Percentiles rank a stretch among this genome's conserved stretches.
phyloP scores from a whole-genome alignment of 2,888 invertebrate genomes.

The Yponomeuta malinellus region DNA sequence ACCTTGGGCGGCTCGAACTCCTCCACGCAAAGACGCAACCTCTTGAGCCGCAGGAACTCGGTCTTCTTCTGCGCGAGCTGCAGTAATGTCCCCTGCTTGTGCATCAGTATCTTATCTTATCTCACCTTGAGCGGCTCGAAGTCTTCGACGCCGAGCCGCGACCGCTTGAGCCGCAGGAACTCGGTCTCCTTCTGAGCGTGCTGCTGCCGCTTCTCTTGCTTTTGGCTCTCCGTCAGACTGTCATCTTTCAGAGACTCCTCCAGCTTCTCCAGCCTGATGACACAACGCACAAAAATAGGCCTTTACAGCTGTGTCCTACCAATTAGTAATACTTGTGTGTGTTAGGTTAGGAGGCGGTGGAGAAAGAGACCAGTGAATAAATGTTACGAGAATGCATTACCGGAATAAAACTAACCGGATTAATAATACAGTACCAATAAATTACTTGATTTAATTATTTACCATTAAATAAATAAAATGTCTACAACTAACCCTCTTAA shows the following conservation, averaged over 20 bases:
- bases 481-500: too few species aligned
- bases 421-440: too few species aligned
- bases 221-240: slow-evolving; percentile 94
- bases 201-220: slow-evolving; percentile 93
- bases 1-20: slow-evolving; percentile 99
- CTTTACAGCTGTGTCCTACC: too few species aligned
- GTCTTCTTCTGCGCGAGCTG: slow-evolving; percentile 94
- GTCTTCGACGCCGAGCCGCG: slow-evolving; percentile 97
- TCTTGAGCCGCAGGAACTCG: slow-evolving; percentile 95
- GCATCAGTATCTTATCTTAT: slow-evolving; percentile 87
- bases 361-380: too few species aligned
- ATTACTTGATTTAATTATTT: too few species aligned
- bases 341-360: too few species aligned
- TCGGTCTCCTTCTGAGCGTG: slow-evolving; percentile 99
- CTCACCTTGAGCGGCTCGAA: slow-evolving; percentile 96
- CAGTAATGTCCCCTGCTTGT: slow-evolving; percentile 94
- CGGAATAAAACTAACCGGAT: too few species aligned
- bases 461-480: too few species aligned
- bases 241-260: slow-evolving; percentile 98
- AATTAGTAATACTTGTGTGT: too few species aligned
- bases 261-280: slow-evolving; percentile 85
- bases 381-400: too few species aligned
- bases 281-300: background rate
- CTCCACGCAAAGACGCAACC: slow-evolving; percentile 86
- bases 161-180: slow-evolving; percentile 96